Conservation (phyloP, 1,140 invertebrate species). For the Zelostemma sp. region DNA sequence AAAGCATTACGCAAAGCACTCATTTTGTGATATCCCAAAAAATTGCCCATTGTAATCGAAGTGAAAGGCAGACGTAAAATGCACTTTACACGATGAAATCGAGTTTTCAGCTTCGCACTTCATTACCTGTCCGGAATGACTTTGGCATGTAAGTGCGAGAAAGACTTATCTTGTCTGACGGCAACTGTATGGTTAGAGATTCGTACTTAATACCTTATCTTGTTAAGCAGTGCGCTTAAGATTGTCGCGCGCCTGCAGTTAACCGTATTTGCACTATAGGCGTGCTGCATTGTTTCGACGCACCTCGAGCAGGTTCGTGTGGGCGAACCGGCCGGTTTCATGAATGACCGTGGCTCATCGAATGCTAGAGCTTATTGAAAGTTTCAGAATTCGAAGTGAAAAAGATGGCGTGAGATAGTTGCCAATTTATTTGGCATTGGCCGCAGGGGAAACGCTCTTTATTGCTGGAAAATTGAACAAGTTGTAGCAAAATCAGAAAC, state of each 20-base stretch:
- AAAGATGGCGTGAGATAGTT: too few species aligned
- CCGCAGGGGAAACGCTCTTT: too few species aligned
- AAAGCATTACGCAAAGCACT: too few species aligned
- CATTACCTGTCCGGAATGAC: conserved; percentile 47
- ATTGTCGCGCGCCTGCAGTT: conserved; percentile 57
- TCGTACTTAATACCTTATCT: conserved; percentile 68
- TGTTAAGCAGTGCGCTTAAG: conserved; percentile 66
- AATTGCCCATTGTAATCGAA: conserved; percentile 15
- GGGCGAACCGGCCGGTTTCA: conserved; percentile 52
- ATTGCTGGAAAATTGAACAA: too few species aligned
- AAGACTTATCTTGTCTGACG: conserved; percentile 63
- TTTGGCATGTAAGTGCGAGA: conserved; percentile 52
- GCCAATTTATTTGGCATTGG: too few species aligned
- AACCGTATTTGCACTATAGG: conserved; percentile 51
- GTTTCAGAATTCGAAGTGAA: too few species aligned
- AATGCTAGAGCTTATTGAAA: conserved; percentile 59
- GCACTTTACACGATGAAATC: conserved; percentile 21
- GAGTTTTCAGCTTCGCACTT: conserved; percentile 41
- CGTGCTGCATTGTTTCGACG: conserved; percentile 48
- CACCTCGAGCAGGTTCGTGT: conserved; percentile 53
- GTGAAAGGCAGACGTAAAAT: conserved; percentile 32
- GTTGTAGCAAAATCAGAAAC: too few species aligned
- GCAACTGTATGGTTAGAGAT: conserved; percentile 57
- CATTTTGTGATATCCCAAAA: conserved; percentile 14
- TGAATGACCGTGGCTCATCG: conserved; percentile 50